Percentiles rank a stretch among this genome's conserved stretches.
Evolutionary conservation across 2,113 vertebrate species (phyloP).

Genomic region (Triplophysa dalaica): DNA sequence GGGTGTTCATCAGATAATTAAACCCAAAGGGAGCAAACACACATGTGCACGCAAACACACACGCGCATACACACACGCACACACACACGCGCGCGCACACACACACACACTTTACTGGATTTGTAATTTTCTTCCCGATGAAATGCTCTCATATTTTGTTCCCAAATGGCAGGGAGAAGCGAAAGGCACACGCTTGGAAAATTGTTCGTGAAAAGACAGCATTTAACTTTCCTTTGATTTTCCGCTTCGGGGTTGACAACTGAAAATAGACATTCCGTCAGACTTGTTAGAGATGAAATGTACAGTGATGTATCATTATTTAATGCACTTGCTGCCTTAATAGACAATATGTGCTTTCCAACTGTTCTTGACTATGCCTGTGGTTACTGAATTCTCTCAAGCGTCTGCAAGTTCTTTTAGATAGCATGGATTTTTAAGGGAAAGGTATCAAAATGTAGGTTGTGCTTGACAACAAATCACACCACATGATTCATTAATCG

Average conservation of each 20-base stretch:
- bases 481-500: neutral
- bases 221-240: constrained; percentile 30
- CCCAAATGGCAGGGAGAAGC: neutral
- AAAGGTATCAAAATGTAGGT: neutral
- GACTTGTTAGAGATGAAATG: neutral
- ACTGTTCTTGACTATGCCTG: neutral
- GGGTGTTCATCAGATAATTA: constrained; percentile 69
- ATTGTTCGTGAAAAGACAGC: constrained; percentile 26
- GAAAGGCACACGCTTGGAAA: constrained; percentile 6
- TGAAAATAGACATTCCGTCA: constrained; percentile 27
- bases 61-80: too few relatives aligned
- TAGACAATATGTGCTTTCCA: neutral
- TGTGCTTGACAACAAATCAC: neutral
- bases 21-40: constrained; percentile 65
- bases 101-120: neutral
- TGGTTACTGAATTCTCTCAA: neutral
- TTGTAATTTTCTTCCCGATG: constrained; percentile 35
- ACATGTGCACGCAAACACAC: neutral
- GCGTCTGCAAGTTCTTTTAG: neutral
- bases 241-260: constrained; percentile 28
- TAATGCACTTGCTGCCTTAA: constrained; percentile 14
- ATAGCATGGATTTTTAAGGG: neutral
- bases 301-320: constrained; percentile 15
- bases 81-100: constrained; percentile 3
- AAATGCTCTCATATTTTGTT: constrained; percentile 16